A percentile compares a stretch with the other conserved stretches of the same genome.
Evolutionary conservation across 2,797 vertebrate genomes (phyloP).

Genomic region (Clarias fuscus): DNA sequence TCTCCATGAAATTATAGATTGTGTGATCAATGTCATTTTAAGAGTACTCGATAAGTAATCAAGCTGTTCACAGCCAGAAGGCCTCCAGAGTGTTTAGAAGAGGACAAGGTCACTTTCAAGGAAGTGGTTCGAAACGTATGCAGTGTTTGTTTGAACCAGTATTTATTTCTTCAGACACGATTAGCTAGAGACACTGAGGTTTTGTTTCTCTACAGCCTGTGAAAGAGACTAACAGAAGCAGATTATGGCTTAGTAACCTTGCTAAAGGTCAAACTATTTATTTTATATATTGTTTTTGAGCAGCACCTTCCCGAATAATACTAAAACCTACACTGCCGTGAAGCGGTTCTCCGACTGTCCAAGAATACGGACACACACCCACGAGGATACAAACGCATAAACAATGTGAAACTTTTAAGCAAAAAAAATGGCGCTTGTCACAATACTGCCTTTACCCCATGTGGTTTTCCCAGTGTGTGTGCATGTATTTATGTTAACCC

Average conservation of each 20-base stretch:
- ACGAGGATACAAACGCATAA: background rate
- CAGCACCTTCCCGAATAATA: background rate
- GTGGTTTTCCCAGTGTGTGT: conserved; percentile 4
- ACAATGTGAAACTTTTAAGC: background rate
- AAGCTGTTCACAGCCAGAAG: conserved; percentile 43
- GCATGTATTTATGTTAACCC: background rate
- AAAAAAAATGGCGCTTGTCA: background rate
- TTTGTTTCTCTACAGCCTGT: conserved; percentile 20
- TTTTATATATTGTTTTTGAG: background rate
- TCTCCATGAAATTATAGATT: conserved; percentile 35
- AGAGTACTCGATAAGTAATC: conserved; percentile 51
- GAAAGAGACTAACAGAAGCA: conserved; percentile 20
- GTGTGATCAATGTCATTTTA: conserved; percentile 50
- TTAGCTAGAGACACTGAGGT: conserved; percentile 20
- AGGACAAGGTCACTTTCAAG: conserved; percentile 51
- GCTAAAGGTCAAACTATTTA: background rate
- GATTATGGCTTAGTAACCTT: conserved; percentile 9
- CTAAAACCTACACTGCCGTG: background rate
- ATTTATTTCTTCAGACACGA: conserved; percentile 25
- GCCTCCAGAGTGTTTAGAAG: conserved; percentile 42
- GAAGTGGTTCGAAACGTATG: conserved; percentile 19
- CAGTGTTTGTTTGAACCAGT: conserved; percentile 18
- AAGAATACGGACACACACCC: background rate
- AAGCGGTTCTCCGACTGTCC: background rate
- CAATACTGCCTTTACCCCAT: background rate